These are phyloP conservation scores for Phanerotoma sp. DNA, from an alignment of 2,888 invertebrate species.

Conservation along the genomic window DNA sequence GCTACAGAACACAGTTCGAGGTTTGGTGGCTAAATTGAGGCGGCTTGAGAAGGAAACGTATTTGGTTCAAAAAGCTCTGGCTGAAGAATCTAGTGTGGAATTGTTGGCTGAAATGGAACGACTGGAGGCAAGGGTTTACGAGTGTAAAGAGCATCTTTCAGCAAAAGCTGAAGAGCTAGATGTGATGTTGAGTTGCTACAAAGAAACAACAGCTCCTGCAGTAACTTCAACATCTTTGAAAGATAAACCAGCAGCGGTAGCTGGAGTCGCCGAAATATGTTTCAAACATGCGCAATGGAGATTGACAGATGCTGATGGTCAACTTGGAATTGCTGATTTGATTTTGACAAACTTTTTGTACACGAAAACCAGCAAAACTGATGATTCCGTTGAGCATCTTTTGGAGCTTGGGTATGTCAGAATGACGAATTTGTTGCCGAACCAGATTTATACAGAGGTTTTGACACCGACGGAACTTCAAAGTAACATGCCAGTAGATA, in stretches of 20 bases:
- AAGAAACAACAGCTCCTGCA: constrained; percentile 70
- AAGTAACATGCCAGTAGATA: constrained; percentile 87
- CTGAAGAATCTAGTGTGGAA: constrained; percentile 67
- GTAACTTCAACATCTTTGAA: constrained; percentile 63
- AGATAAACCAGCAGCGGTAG: constrained; percentile 74
- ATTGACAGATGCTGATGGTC: constrained; percentile 96
- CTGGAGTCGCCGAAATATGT: constrained; percentile 90
- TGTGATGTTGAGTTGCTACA: constrained; percentile 92
- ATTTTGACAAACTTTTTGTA: constrained; percentile 96
- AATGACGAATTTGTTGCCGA: constrained; percentile 92
- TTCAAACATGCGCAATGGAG: constrained; percentile 99
- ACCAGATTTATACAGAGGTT: constrained; percentile 91
- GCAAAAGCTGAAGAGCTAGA: constrained; percentile 91
- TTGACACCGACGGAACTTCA: constrained; percentile 76
- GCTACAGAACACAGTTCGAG: constrained; percentile 73
- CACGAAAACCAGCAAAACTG: constrained; percentile 93
- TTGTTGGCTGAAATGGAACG: constrained; percentile 70
- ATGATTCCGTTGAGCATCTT: constrained; percentile 96
- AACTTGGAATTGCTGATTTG: constrained; percentile 95
- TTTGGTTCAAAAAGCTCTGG: constrained; percentile 76
- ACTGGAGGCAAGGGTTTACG: constrained; percentile 76
- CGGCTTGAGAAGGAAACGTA: constrained; percentile 89
- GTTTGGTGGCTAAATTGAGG: constrained; percentile 78
- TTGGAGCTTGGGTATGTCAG: constrained; percentile 94
- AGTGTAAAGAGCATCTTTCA: constrained; percentile 86